Conservation (phyloP, 2,888 invertebrate genomes). For the Clivina fossor region DNA sequence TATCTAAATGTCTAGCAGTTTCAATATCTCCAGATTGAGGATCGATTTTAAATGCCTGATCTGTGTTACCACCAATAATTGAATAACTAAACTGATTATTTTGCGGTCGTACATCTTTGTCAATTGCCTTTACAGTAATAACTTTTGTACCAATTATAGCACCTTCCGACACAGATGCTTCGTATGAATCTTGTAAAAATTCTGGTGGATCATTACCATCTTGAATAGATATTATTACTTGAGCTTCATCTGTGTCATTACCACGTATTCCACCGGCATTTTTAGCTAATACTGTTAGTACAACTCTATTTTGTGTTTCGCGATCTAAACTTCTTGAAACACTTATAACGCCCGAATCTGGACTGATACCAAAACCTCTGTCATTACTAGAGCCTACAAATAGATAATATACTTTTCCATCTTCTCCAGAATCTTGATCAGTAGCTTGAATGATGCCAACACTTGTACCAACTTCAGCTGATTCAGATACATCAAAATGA, state of each 20-base stretch:
- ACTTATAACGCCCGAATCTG: constrained; percentile 79
- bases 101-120: constrained; percentile 87
- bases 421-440: constrained; percentile 85
- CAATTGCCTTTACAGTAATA: constrained; percentile 78
- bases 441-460: constrained; percentile 87
- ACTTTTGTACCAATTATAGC: constrained; percentile 73
- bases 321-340: constrained; percentile 81
- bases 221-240: constrained; percentile 89
- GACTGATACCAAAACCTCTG: constrained; percentile 83
- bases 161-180: constrained; percentile 80
- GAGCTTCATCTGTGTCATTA: constrained; percentile 93
- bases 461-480: constrained; percentile 79
- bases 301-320: constrained; percentile 86
- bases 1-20: constrained; percentile 73
- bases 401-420: constrained; percentile 87
- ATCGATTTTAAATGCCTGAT: constrained; percentile 85
- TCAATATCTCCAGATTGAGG: constrained; percentile 82
- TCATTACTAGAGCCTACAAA: constrained; percentile 92
- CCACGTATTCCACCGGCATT: constrained; percentile 92
- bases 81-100: constrained; percentile 92
- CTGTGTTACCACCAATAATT: constrained; percentile 79
- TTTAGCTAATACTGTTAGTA: constrained; percentile 90
- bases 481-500: constrained; percentile 91
- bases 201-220: constrained; percentile 97
- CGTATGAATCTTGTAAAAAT: constrained; percentile 78